Base-by-base conservation (phyloP, 2,113 vertebrate genomes). In the Sterna hirundo region DNA sequence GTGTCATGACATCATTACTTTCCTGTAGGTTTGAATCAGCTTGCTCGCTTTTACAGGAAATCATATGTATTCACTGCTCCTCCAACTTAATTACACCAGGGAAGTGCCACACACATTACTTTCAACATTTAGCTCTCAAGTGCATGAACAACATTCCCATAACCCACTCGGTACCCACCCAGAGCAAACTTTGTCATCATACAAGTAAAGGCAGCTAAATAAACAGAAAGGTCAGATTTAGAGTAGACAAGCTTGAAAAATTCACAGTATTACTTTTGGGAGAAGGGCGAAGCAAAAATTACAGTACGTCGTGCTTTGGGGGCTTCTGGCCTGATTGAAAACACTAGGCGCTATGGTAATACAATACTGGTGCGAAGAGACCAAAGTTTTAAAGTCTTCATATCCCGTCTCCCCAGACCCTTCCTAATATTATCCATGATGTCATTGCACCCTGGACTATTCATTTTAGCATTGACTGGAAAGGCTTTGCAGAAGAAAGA, bases 1-100 rank as follows among this genome's bases (percentile, higher is more conserved):
- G 0, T 70, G 29, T 51, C 66, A 91, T 91, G 14, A 88, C 84
- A 81, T 95, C 81, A 93, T 74, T 69, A 61, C 75, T 95, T 96
- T 96, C 75, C 71, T 90, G 81, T 93, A 87, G 58, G n/a, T 95
- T 94, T 95, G 74, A 95, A 88, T 86, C 62, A 71, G 54, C 51
- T 68, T 64, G 23, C 47, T 70, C 85, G 42, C 46, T 88, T 90
- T 94, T 91, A 85, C 44, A 66, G 84, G 58, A 95, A 93, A 90
- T 86, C 42, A 32, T 91, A 85, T 60, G 60, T 77, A 55, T 72
- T 94, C 75, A 55, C 49, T 74, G 51, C 23, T 94, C 62, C 32
- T 86, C 83, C 71, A 58, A 38, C 44, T 79, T 85, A 74, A 83
- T n/a, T 89, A 64, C 81, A 83, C 54, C 66, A 79, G 78, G 18